Evolutionary conservation across 2,113 vertebrate genomes (phyloP).

Genomic region (Propithecus coquereli): DNA sequence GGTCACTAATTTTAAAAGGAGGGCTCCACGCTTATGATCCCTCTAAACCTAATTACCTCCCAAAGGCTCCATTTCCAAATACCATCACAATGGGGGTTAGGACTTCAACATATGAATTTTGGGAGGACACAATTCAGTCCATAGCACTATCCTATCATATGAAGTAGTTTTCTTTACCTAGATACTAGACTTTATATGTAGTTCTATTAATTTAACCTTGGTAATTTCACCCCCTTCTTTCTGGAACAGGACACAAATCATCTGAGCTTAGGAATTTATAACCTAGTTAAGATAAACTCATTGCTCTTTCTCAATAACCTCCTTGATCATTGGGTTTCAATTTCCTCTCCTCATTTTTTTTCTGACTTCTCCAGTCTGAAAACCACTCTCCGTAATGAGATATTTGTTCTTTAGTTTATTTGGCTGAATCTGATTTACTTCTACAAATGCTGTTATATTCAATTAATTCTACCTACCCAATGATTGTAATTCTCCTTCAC

Average conservation of each 20-base stretch:
- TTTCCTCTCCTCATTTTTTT: background rate
- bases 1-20: background rate
- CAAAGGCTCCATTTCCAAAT: background rate
- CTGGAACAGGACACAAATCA: background rate
- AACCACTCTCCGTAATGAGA: background rate
- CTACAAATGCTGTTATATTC: background rate
- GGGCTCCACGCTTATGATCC: background rate
- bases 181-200: background rate
- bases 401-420: background rate
- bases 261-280: background rate
- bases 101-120: background rate
- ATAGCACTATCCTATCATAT: background rate
- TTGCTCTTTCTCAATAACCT: background rate
- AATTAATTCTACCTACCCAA: background rate
- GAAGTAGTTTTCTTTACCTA: background rate
- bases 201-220: background rate
- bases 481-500: background rate
- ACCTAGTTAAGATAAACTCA: background rate
- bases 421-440: background rate
- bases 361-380: background rate
- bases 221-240: background rate
- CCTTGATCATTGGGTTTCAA: background rate
- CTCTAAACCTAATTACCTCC: background rate
- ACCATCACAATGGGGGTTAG: background rate
- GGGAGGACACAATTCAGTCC: background rate